These are phyloP conservation scores for Mallateleia sp. DNA, from an alignment of 2,888 invertebrate species.

Conservation along the genomic window DNA sequence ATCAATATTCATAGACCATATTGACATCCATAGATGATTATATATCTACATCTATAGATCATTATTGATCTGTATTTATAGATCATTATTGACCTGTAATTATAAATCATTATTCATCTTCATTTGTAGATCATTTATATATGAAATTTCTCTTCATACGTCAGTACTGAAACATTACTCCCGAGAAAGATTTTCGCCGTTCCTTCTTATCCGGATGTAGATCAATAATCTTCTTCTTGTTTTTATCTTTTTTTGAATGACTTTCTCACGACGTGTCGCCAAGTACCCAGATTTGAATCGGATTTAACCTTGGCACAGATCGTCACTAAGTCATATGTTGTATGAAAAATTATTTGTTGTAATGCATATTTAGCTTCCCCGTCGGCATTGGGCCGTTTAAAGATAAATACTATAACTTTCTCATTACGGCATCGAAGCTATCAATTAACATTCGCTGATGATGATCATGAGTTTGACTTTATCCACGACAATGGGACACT, in stretches of 20 bases:
- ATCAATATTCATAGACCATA: too few relatives aligned
- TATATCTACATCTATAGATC: too few relatives aligned
- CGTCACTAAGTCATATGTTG: slow-evolving; percentile 45
- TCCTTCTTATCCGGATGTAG: too few relatives aligned
- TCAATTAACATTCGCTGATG: slow-evolving; percentile 63
- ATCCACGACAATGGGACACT: slow-evolving; percentile 62
- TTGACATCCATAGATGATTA: too few relatives aligned
- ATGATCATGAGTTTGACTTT: slow-evolving; percentile 64
- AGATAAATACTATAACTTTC: slow-evolving; percentile 72
- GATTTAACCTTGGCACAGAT: slow-evolving; percentile 64
- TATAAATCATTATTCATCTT: too few relatives aligned
- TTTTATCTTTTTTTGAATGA: slow-evolving; percentile 22
- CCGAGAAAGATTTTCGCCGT: too few relatives aligned
- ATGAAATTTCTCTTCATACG: too few relatives aligned
- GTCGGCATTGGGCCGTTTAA: slow-evolving; percentile 56
- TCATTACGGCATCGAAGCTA: slow-evolving; percentile 67
- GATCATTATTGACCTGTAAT: too few relatives aligned
- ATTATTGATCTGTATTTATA: too few relatives aligned
- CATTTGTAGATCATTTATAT: too few relatives aligned
- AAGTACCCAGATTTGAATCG: slow-evolving; percentile 40
- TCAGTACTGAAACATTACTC: too few relatives aligned
- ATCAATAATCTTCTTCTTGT: too few relatives aligned
- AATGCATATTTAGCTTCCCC: slow-evolving; percentile 35
- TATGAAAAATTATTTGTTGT: slow-evolving; percentile 72
- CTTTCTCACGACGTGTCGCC: slow-evolving; percentile 21